A percentile compares a stretch with the other conserved stretches of the same genome.
phyloP scores from a whole-genome alignment of 37 sponge, comb jelly and placozoan species.

The Oscarella lobularis region DNA sequence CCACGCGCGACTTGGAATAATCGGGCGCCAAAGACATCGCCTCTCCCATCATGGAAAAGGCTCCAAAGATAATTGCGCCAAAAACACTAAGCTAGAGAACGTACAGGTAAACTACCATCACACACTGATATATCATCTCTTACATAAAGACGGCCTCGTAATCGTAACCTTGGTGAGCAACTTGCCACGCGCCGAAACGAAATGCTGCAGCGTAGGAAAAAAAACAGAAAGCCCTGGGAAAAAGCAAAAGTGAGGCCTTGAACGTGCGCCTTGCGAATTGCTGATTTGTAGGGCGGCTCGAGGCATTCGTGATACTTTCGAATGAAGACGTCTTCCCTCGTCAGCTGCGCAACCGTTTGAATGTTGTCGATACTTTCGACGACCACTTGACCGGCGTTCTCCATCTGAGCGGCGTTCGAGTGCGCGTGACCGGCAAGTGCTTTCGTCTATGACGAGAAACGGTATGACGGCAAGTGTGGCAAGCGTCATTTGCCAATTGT shows the following conservation, averaged over 20 bases:
- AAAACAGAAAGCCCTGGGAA: neutral
- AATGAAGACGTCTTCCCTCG: neutral
- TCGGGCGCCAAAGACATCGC: too few relatives aligned
- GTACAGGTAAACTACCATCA: too few relatives aligned
- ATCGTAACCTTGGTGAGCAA: too few relatives aligned
- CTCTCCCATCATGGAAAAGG: too few relatives aligned
- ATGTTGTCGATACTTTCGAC: neutral
- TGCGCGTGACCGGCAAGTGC: neutral
- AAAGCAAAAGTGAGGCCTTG: neutral
- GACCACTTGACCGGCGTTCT: neutral
- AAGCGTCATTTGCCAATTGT: neutral
- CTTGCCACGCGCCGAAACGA: slow-evolving; percentile 2
- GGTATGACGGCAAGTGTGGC: neutral
- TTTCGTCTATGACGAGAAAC: neutral
- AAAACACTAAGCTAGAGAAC: too few relatives aligned
- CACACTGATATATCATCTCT: too few relatives aligned
- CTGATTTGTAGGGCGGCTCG: neutral
- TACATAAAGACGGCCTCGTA: too few relatives aligned
- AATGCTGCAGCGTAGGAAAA: neutral
- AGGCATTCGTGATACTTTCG: neutral
- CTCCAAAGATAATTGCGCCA: too few relatives aligned
- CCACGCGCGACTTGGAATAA: too few relatives aligned
- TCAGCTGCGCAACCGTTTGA: neutral
- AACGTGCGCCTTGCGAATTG: neutral
- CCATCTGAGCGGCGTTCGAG: neutral